Evolutionary conservation across 2,797 vertebrate species (phyloP), one percentile per base, ranked within the genome.

Genomic region (Gallirallus australis): DNA sequence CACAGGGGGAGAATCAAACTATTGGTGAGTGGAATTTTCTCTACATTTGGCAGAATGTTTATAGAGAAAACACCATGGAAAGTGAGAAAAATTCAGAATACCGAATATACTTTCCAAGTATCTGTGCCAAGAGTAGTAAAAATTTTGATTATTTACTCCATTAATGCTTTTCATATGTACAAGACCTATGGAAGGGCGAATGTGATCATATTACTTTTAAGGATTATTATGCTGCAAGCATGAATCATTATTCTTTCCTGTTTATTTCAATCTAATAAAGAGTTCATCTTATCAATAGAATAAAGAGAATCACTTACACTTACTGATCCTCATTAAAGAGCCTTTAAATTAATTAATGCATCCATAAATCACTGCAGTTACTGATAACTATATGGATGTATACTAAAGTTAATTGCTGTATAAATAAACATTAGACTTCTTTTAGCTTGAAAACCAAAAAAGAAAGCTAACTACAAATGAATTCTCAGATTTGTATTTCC

Each of bases 111-210:
- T 97, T 98, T 97, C 97, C 97, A 96, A 92, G 53, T 70, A 33
- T 31, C 39, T 92, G 76, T 87, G 97, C 97, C 97, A 98, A 96
- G 45, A 76, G 57, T 57, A 96, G 70, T 97, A 96, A 96, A 93
- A 92, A 48, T 72, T 92, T 71, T 95, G 89, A 70, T 96, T 97
- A 95, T 97, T 97, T 97, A 97, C 89, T 91, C 30, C 90, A 91
- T 92, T 97, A 97, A 92, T 83, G 37, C 78, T 87, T 95, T 75
- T 89, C 93, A 92, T 80, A 68, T 53, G 81, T 94, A 54, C 54
- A 69, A 91, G 82, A 93, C 25, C 1, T 9, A 54, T 27, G 6
- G 33, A 23, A 83, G 35, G 20, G 52, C 75, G 78, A 47, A 71
- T 3, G 5, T 11, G 28, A 45, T 50, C 30, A 3, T 53, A 35